Evolutionary conservation across 2,797 vertebrate genomes (phyloP), one percentile per base, ranked within the genome.

Genomic region (Ctenosaura bakeri): DNA sequence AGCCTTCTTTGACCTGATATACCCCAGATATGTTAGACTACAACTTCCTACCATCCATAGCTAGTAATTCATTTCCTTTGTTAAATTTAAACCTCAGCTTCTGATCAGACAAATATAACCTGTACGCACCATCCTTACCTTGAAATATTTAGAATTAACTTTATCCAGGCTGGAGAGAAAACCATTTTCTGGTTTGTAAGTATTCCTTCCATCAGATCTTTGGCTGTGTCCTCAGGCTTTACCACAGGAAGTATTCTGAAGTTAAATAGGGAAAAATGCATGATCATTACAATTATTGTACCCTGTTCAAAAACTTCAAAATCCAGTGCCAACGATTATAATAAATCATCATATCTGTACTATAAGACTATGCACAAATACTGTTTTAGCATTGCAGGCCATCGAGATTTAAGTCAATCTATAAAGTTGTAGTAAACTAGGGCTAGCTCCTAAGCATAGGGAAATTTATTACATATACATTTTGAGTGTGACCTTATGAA

Each of bases 161-260:
- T 91, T 9, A 80, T 26, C 6, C 38, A 81, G 1, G 83, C 22
- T 84, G 93, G 93, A 22, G 92, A 59, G n/a, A 93, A 35, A 87
- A 93, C 89, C 87, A 92, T 93, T 74, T 92, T 88, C 80, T 87
- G 86, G 59, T 93, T 83, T 32, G 83, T 93, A 74, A 93, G 82
- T 54, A 93, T 93, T 20, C 93, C 93, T 77, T 93, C 89, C 66
- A 93, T 86, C 79, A 93, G 54, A 69, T n/a, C 20, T 56, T 84
- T 92, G 52, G 50, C 91, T 29, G 90, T 66, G 42, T 93, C 52
- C 59, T 93, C 91, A 20, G 85, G 74, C 38, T 85, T 76, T 73
- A 93, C 22, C 2, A 81, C 71, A n/a, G 91, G 84, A 89, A 76
- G 42, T 32, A 73, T 29, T 71, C 90, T 91, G 73, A 73, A 88